Base-by-base conservation (phyloP, 2,888 invertebrate species). In the Suillia variegata region DNA sequence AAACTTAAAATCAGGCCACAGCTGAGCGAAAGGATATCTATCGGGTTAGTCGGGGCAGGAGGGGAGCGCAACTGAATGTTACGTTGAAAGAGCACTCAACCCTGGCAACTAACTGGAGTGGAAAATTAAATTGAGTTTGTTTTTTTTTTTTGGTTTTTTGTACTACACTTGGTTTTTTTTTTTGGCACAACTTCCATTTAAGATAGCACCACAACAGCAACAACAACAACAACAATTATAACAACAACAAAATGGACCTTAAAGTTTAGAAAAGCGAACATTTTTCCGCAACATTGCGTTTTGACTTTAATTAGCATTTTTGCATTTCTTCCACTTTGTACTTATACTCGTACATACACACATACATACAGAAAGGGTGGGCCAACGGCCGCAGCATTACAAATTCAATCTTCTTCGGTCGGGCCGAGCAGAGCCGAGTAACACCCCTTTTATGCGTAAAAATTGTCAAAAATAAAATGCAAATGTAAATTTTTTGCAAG, bases 281-380 rank as follows among this genome's bases (percentile, higher is more conserved):
- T 73, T 74, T 71, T 74, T 73, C 70, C 74, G 62, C 71, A 65
- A 70, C 73, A 73, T 74, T 74, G 74, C 73, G 65, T 67, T 66
- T 63, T 66, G 71, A 73, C 71, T 73, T 74, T 74, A 73, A 67
- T 66, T 67, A 67, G 66, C 66, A 66, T 66, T 67, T 66, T 64
- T 60, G 62, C 64, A 59, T 42, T 50, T 34, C 54, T 42, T 24
- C n/a, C n/a, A n/a, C n/a, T n/a, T n/a, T n/a, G n/a, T n/a, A n/a
- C n/a, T n/a, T n/a, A n/a, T n/a, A n/a, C n/a, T n/a, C n/a, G n/a
- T n/a, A n/a, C n/a, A n/a, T n/a, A n/a, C n/a, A n/a, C n/a, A n/a
- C n/a, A n/a, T n/a, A n/a, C n/a, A n/a, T n/a, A n/a, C n/a, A n/a
- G n/a, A n/a, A n/a, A n/a, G n/a, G n/a, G n/a, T n/a, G n/a, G n/a